Evolutionary conservation across 2,113 vertebrate species (phyloP).

Genomic region (Calidris pygmaea): DNA sequence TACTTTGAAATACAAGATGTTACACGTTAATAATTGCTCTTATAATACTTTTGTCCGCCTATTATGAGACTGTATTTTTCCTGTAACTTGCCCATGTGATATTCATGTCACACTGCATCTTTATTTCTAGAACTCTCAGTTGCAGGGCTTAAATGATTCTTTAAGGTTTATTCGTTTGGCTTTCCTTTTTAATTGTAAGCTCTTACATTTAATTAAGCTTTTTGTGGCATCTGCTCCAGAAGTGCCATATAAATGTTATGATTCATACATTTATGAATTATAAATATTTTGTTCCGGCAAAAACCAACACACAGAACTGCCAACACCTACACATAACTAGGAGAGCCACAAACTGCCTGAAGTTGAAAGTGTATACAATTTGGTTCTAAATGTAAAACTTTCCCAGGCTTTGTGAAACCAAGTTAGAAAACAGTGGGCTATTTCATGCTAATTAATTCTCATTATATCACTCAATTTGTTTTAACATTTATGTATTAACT

Average conservation of each 20-base stretch:
- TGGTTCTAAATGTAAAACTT: neutral
- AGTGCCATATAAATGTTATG: slow-evolving; percentile 30
- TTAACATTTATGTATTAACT: neutral
- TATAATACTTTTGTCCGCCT: neutral
- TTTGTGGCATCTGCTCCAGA: slow-evolving; percentile 8
- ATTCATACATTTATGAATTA: slow-evolving; percentile 4
- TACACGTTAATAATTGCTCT: neutral
- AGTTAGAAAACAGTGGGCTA: neutral
- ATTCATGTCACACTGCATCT: neutral
- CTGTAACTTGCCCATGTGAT: neutral
- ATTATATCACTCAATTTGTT: neutral
- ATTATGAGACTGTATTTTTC: neutral
- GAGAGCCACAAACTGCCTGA: neutral
- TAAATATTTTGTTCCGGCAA: slow-evolving; percentile 29
- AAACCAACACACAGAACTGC: neutral
- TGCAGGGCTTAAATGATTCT: neutral
- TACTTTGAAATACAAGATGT: neutral
- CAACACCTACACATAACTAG: neutral
- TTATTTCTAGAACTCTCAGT: neutral
- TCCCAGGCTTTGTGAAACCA: neutral
- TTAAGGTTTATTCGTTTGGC: neutral
- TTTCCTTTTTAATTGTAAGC: slow-evolving; percentile 10
- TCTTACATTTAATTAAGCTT: slow-evolving; percentile 42
- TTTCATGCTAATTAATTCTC: neutral
- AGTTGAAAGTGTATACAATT: neutral